Evolutionary conservation across 2,797 vertebrate genomes (phyloP).

Genomic region (Sebastiscus albofasciatus): DNA sequence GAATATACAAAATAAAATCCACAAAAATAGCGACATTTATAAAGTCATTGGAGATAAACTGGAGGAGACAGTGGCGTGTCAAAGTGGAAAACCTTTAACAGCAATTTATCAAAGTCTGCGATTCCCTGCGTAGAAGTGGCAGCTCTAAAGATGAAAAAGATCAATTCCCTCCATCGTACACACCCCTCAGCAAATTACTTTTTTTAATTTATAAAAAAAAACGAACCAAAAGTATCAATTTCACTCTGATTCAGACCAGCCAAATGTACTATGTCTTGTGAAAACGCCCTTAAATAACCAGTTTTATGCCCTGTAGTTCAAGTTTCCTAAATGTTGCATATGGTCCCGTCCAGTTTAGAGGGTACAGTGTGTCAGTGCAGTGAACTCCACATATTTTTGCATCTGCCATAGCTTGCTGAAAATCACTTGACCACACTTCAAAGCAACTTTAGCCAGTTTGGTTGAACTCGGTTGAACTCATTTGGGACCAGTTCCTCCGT

Average conservation of each 20-base stretch:
- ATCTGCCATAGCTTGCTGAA: neutral
- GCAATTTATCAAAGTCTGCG: too few relatives aligned
- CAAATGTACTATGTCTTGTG: too few relatives aligned
- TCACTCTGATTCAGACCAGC: too few relatives aligned
- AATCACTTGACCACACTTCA: neutral
- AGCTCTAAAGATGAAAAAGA: too few relatives aligned
- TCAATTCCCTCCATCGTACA: too few relatives aligned
- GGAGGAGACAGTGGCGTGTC: too few relatives aligned
- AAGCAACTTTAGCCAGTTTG: neutral
- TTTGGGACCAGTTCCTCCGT: neutral
- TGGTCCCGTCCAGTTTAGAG: neutral
- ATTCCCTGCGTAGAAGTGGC: too few relatives aligned
- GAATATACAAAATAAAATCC: too few relatives aligned
- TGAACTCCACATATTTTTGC: neutral
- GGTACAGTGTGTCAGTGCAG: neutral
- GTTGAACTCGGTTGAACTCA: neutral
- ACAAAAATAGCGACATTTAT: fast-evolving
- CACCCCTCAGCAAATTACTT: fast-evolving
- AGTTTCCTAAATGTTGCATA: neutral
- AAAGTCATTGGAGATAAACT: too few relatives aligned
- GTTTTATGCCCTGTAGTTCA: neutral
- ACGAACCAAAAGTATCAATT: too few relatives aligned
- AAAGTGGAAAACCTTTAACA: too few relatives aligned
- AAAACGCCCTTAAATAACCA: neutral
- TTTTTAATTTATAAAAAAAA: too few relatives aligned